Evolutionary conservation across 2,113 vertebrate genomes (phyloP).

Genomic region (Rafetus swinhoei): DNA sequence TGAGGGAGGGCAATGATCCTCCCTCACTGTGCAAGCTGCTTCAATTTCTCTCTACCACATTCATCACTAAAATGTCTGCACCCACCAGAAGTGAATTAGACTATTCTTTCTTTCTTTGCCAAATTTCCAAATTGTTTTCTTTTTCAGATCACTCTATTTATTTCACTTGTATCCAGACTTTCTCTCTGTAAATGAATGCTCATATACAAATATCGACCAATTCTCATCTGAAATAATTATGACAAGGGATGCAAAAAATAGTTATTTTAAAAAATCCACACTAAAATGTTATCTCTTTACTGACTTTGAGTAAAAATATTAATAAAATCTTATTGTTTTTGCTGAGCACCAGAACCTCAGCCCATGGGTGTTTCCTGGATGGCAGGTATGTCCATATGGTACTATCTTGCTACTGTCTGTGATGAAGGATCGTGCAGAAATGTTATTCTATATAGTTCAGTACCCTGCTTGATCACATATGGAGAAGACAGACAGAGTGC

Average conservation of each 20-base stretch:
- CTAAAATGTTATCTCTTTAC: background rate
- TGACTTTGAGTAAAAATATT: background rate
- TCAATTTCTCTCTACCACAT: background rate
- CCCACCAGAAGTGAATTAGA: background rate
- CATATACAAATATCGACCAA: background rate
- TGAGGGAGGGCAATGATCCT: background rate
- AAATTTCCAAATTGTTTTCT: background rate
- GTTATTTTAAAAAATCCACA: accelerated
- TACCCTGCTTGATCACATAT: background rate
- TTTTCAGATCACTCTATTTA: background rate
- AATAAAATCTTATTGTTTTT: background rate
- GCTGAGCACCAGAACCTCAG: background rate
- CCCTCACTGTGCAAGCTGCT: background rate
- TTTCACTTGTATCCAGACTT: background rate
- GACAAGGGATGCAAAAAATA: background rate
- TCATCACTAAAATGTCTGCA: background rate
- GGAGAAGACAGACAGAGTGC: background rate
- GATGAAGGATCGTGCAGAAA: background rate
- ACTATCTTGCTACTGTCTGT: background rate
- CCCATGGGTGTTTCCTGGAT: background rate
- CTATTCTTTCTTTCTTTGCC: background rate
- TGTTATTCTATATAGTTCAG: background rate
- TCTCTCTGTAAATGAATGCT: background rate
- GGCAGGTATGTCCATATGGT: background rate
- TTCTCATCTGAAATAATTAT: background rate